Evolutionary conservation across 2,888 invertebrate genomes (phyloP).

Genomic region (Lithophane semibrunnea): DNA sequence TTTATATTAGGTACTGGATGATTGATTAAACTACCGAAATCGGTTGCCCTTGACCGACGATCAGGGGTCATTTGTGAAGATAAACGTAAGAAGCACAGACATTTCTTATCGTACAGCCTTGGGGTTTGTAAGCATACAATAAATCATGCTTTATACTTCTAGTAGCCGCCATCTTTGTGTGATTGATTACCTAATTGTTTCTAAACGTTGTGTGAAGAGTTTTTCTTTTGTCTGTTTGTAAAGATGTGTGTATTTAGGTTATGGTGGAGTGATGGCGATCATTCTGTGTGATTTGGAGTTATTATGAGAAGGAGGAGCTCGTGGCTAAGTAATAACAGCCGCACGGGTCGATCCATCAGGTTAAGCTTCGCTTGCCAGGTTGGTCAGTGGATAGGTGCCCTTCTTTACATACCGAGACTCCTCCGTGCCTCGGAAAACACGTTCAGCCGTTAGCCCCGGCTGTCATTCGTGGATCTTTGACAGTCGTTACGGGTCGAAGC

Average conservation of each 20-base stretch:
- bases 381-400: no score
- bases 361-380: no score
- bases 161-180: constrained; percentile 43
- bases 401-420: no score
- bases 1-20: no score
- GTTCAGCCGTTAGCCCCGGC: no score
- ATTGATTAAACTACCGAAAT: background rate
- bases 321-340: no score
- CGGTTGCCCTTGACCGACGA: constrained; percentile 28
- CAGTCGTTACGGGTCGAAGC: no score
- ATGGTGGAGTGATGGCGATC: background rate
- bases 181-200: constrained; percentile 60
- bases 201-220: constrained; percentile 18
- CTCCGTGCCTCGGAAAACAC: no score
- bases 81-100: constrained; percentile 30
- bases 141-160: constrained; percentile 51
- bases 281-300: no score
- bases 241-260: background rate
- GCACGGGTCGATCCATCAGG: no score
- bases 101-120: constrained; percentile 47
- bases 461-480: no score
- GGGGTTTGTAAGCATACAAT: constrained; percentile 42
- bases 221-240: constrained; percentile 13
- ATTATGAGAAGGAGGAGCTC: no score
- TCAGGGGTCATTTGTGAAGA: constrained; percentile 20